Evolutionary conservation across 2,113 vertebrate genomes (phyloP), one percentile per base, ranked within the genome.

Genomic region (Ptilorrhoa leucosticta): DNA sequence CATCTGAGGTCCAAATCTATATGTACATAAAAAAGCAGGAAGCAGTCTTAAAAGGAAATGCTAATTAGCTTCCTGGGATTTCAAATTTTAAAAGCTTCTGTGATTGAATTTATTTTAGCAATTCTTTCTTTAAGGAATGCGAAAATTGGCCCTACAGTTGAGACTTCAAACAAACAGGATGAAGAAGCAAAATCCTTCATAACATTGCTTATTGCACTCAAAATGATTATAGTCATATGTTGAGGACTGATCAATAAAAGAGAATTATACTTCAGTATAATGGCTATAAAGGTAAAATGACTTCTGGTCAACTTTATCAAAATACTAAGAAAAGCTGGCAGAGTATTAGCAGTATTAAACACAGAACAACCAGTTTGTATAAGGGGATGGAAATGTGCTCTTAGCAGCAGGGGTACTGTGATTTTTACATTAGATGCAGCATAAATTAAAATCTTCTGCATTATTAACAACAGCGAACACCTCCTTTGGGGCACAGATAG

Each of bases 51-150:
- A 97, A 98, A 98, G 97, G 96, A 97, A 71, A 66, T 96, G 90
- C 94, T 97, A 97, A 98, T 97, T 96, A 97, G 95, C 94, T 97
- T 98, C 97, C 97, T 97, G 97, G 96, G 97, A 97, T 97, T 97
- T 97, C 96, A 95, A 89, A 97, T 97, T 97, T 97, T 98, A 98
- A 98, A 98, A 97, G 97, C 97, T 97, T 96, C 83, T 94, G 81
- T 95, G 97, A 97, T 93, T 85, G 91, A 97, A 97, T 97, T 96
- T 97, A 96, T 97, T 97, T 96, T 65, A 71, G 96, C 97, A 95
- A 89, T 96, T 97, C 94, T 94, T 96, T 97, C 96, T 93, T 93
- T 89, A 96, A 96, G 90, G 96, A 97, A 97, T 95, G 93, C 24
- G 73, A 97, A 97, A 96, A 96, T 95, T 90, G 90, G 92, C 90